A percentile compares a stretch with the other conserved stretches of the same genome.
These are phyloP conservation scores for Toxotes chatareus DNA, from an alignment of 2,113 vertebrate species.

Conservation along the genomic window DNA sequence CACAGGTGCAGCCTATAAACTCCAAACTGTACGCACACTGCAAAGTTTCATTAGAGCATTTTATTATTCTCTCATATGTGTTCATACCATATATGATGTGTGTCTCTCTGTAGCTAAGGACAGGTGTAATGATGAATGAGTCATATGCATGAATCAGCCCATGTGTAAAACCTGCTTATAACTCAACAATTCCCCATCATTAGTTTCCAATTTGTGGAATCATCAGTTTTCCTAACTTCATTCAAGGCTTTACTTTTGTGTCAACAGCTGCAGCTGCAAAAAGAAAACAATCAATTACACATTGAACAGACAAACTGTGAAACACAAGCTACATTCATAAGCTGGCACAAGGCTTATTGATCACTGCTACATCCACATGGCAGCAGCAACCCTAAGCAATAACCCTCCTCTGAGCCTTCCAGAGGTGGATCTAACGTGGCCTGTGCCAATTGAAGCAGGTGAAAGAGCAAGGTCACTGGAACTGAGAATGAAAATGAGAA, in stretches of 20 bases:
- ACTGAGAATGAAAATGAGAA: too few relatives aligned
- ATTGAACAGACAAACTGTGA: too few relatives aligned
- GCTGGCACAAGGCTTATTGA: too few relatives aligned
- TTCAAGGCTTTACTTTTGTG: background rate
- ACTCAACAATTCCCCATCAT: background rate
- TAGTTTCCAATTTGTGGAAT: constrained; percentile 27
- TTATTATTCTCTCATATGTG: background rate
- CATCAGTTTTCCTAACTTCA: background rate
- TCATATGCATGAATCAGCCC: background rate
- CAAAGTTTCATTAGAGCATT: constrained; percentile 1
- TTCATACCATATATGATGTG: background rate
- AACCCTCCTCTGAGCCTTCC: too few relatives aligned
- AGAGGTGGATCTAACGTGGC: too few relatives aligned
- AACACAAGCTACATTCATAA: too few relatives aligned
- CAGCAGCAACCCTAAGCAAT: too few relatives aligned
- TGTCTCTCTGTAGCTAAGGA: background rate
- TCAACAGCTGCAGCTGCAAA: background rate
- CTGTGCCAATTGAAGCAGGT: too few relatives aligned
- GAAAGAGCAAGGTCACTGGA: too few relatives aligned
- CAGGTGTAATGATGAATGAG: constrained; percentile 35
- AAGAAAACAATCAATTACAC: background rate
- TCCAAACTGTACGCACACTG: background rate
- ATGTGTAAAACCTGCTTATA: constrained; percentile 17
- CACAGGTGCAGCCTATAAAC: background rate
- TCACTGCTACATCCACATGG: too few relatives aligned